Evolutionary conservation across 1,140 invertebrate species (phyloP).

Genomic region (Drosophila watanabei): DNA sequence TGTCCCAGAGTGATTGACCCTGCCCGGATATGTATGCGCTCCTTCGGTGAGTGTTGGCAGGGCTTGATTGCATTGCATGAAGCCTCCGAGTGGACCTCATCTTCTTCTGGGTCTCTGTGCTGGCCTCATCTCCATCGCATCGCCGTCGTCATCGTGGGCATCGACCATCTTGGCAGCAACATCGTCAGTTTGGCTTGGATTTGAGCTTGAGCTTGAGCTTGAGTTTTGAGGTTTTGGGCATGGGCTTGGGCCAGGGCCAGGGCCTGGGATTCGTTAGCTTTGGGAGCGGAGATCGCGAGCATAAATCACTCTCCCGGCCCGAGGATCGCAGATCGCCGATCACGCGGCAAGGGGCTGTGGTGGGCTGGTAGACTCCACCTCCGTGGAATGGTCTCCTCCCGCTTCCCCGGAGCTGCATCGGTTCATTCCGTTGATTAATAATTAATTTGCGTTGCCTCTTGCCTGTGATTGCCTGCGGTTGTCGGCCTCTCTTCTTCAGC

Average conservation of each 20-base stretch:
- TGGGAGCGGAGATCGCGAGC: conserved; percentile 63
- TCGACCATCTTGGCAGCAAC: conserved; percentile 77
- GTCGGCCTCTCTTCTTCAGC: conserved; percentile 35
- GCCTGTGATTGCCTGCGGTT: conserved; percentile 59
- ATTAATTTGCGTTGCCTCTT: conserved; percentile 82
- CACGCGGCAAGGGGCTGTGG: conserved; percentile 19
- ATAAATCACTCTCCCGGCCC: conserved; percentile 73
- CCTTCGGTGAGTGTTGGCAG: conserved; percentile 47
- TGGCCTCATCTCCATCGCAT: conserved; percentile 33
- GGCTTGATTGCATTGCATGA: conserved; percentile 72
- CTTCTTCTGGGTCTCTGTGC: conserved; percentile 27
- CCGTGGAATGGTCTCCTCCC: conserved; percentile 13
- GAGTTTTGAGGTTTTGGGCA: conserved; percentile 22
- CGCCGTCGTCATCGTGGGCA: conserved; percentile 43
- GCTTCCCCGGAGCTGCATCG: conserved; percentile 13
- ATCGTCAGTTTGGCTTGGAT: conserved; percentile 57
- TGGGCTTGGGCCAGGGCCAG: no score
- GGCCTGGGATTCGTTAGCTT: conserved; percentile 72
- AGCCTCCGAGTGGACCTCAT: conserved; percentile 26
- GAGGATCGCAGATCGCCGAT: conserved; percentile 52
- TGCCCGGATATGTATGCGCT: conserved; percentile 21
- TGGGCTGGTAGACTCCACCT: conserved; percentile 44
- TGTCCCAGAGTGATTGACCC: conserved; percentile 23
- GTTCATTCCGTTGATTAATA: conserved; percentile 83
- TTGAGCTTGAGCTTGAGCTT: conserved; percentile 53